Evolutionary conservation across 2,797 vertebrate genomes (phyloP).

Genomic region (Danio choprae): DNA sequence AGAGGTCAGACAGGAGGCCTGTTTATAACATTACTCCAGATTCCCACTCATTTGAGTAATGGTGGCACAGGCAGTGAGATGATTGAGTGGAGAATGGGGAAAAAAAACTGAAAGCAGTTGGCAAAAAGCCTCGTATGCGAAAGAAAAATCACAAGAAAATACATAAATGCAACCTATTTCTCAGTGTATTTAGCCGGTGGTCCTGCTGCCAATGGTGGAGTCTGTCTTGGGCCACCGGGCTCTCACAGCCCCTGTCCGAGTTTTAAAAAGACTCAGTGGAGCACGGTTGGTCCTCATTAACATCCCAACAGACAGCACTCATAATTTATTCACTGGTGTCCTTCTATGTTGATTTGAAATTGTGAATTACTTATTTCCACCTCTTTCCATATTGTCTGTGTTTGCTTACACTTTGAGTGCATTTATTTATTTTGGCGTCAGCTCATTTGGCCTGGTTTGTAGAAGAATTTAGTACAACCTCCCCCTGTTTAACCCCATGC

Average conservation of each 20-base stretch:
- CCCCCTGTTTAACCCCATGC: conserved; percentile 5
- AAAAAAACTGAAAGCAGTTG: not conserved
- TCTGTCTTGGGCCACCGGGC: conserved; percentile 11
- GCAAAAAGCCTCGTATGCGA: conserved; percentile 2
- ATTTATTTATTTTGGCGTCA: not conserved
- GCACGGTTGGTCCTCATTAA: conserved; percentile 28
- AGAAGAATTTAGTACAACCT: not conserved
- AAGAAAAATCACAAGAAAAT: not conserved
- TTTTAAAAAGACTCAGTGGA: conserved; percentile 43
- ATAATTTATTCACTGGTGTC: conserved; percentile 35
- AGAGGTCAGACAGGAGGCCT: not conserved
- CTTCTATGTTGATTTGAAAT: conserved; percentile 5
- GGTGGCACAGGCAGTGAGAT: not conserved
- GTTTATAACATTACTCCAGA: not conserved
- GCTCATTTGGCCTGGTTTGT: conserved; percentile 22
- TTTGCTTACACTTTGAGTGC: not conserved
- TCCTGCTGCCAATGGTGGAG: conserved; percentile 28
- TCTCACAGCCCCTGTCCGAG: conserved; percentile 15
- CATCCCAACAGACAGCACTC: conserved; percentile 28
- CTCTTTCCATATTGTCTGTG: not conserved
- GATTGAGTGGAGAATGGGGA: conserved; percentile 1
- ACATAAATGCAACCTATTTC: conserved; percentile 1
- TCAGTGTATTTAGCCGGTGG: conserved; percentile 8
- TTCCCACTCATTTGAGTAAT: not conserved
- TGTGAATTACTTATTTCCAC: conserved; percentile 16